These are phyloP conservation scores for Bombyx mandarina DNA, from an alignment of 1,140 invertebrate species.

Conservation along the genomic window DNA sequence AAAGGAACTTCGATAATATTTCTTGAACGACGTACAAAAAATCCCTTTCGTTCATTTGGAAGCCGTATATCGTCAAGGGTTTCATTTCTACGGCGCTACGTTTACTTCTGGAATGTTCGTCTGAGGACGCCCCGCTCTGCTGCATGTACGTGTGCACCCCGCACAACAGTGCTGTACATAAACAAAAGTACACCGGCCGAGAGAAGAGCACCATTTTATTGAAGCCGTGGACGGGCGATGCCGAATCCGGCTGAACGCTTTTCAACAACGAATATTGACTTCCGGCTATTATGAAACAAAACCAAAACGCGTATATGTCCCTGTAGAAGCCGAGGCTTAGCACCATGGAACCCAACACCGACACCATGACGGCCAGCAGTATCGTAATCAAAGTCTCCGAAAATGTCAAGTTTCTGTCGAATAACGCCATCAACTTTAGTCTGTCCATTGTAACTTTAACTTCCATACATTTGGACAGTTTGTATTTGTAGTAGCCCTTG, in stretches of 20 bases:
- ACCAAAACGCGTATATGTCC: slow-evolving; percentile 93
- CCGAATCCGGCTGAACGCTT: slow-evolving; percentile 98
- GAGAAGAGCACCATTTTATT: slow-evolving; percentile 96
- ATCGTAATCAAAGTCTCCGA: slow-evolving; percentile 89
- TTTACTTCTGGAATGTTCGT: slow-evolving; percentile 35
- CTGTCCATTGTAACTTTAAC: slow-evolving; percentile 92
- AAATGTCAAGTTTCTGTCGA: slow-evolving; percentile 92
- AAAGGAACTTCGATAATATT: slow-evolving; percentile 82
- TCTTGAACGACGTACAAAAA: slow-evolving; percentile 80
- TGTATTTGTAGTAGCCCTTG: slow-evolving; percentile 90
- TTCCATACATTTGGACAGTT: slow-evolving; percentile 77
- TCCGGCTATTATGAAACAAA: slow-evolving; percentile 96
- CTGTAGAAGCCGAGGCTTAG: slow-evolving; percentile 89
- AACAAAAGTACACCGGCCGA: slow-evolving; percentile 95
- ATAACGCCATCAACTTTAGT: slow-evolving; percentile 89
- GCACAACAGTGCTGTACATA: slow-evolving; percentile 84
- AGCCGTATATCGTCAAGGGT: slow-evolving; percentile 80
- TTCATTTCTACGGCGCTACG: slow-evolving; percentile 34
- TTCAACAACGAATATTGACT: slow-evolving; percentile 98
- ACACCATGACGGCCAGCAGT: slow-evolving; percentile 87
- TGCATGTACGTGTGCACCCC: slow-evolving; percentile 75
- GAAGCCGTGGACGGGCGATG: slow-evolving; percentile 98
- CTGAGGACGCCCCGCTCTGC: slow-evolving; percentile 36
- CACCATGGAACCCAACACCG: slow-evolving; percentile 86
- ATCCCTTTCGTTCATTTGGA: slow-evolving; percentile 79